Evolutionary conservation across 92 coral and sea anemone genomes (phyloP).

Genomic region (Scolanthus callimorphus): DNA sequence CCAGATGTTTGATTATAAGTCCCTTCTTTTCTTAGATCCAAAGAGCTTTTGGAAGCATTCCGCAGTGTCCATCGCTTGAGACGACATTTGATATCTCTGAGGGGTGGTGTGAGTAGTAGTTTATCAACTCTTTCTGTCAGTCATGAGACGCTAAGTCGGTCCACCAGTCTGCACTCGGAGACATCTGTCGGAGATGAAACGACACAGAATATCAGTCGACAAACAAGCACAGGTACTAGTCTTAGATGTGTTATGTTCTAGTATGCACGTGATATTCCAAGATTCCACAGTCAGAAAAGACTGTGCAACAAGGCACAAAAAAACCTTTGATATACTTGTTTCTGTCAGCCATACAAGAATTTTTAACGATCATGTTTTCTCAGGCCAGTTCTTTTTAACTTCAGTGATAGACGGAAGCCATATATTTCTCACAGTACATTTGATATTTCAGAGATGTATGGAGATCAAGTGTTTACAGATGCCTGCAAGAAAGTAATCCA

Average conservation of each 20-base stretch:
- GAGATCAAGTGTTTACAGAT: slow-evolving; percentile 55
- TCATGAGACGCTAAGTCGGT: slow-evolving; percentile 6
- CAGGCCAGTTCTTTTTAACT: not conserved
- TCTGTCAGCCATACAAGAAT: not conserved
- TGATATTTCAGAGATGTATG: slow-evolving; percentile 29
- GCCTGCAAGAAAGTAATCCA: slow-evolving; percentile 76
- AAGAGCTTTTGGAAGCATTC: slow-evolving; percentile 63
- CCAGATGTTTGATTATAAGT: too few relatives aligned
- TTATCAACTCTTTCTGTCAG: slow-evolving; percentile 10
- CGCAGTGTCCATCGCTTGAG: slow-evolving; percentile 59
- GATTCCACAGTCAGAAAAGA: too few relatives aligned
- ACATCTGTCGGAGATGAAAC: slow-evolving; percentile 32
- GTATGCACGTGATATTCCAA: too few relatives aligned
- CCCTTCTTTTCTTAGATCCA: slow-evolving; percentile 34
- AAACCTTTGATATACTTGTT: not conserved
- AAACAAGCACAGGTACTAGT: slow-evolving; percentile 32
- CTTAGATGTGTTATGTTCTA: too few relatives aligned
- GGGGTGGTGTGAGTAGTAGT: slow-evolving; percentile 25
- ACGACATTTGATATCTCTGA: slow-evolving; percentile 49
- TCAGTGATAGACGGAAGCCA: too few relatives aligned
- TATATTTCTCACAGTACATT: too few relatives aligned
- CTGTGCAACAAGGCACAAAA: too few relatives aligned
- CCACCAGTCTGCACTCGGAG: slow-evolving; percentile 29
- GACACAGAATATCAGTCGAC: slow-evolving; percentile 3
- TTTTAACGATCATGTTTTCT: not conserved